Percentiles rank a stretch among this genome's conserved stretches.
Evolutionary conservation across 37 sponge, comb jelly and placozoan species (phyloP).

Genomic region (Amphimedon queenslandica): DNA sequence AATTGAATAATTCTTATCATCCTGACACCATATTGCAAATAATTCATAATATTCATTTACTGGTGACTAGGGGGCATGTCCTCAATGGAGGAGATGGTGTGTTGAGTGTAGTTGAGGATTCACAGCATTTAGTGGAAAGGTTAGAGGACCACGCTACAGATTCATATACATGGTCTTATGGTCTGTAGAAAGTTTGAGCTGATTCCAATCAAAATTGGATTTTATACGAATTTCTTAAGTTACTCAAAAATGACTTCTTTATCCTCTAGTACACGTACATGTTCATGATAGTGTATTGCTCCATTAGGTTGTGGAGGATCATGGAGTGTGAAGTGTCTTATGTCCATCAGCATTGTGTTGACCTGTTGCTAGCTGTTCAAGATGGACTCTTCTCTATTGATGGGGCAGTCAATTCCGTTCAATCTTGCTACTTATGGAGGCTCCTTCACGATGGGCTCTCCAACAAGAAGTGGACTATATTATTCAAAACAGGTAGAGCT

Average conservation of each 20-base stretch:
- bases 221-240: too few species aligned
- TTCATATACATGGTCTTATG: too few species aligned
- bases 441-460: conserved; percentile 7
- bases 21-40: conserved; percentile 13
- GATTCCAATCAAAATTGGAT: too few species aligned
- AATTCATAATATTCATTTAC: background rate
- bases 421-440: conserved; percentile 3
- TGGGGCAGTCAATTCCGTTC: background rate
- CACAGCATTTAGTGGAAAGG: too few species aligned
- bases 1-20: too few species aligned
- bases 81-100: background rate
- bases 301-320: conserved; percentile 31
- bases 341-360: conserved; percentile 18
- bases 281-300: background rate
- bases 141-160: too few species aligned
- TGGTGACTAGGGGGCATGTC: background rate
- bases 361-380: conserved; percentile 22
- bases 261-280: background rate
- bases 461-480: conserved; percentile 2
- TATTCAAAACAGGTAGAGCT: conserved; percentile 37
- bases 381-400: background rate
- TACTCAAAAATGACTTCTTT: too few species aligned
- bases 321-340: conserved; percentile 24
- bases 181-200: too few species aligned
- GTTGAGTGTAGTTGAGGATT: too few species aligned